Conservation (phyloP, 1,140 invertebrate genomes). For the Ridgeia piscesae region DNA sequence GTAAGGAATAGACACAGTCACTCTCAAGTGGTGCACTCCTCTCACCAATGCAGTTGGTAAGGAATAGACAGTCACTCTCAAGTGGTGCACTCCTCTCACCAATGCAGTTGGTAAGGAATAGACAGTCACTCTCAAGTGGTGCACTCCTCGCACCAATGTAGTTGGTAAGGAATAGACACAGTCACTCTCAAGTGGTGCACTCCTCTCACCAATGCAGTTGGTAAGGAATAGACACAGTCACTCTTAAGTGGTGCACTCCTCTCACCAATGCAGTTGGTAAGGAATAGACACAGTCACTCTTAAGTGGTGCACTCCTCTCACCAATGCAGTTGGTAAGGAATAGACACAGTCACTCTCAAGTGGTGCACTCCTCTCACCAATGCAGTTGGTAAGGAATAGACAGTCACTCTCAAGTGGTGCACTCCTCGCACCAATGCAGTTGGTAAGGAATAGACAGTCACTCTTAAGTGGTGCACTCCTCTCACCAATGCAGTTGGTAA, state of each 20-base stretch:
- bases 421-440: slow-evolving; percentile 81
- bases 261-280: slow-evolving; percentile 71
- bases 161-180: slow-evolving; percentile 67
- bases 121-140: slow-evolving; percentile 90
- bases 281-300: slow-evolving; percentile 76
- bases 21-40: slow-evolving; percentile 94
- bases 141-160: slow-evolving; percentile 81
- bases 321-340: slow-evolving; percentile 67
- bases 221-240: slow-evolving; percentile 69
- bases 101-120: slow-evolving; percentile 65
- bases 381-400: slow-evolving; percentile 64
- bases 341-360: slow-evolving; percentile 81
- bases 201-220: slow-evolving; percentile 77
- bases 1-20: slow-evolving; percentile 69
- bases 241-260: slow-evolving; percentile 94
- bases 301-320: slow-evolving; percentile 93
- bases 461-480: slow-evolving; percentile 94
- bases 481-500: slow-evolving; percentile 71
- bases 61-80: slow-evolving; percentile 73
- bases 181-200: slow-evolving; percentile 95
- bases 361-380: slow-evolving; percentile 91
- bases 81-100: slow-evolving; percentile 91
- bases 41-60: slow-evolving; percentile 71
- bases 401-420: slow-evolving; percentile 92
- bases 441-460: slow-evolving; percentile 66